Evolutionary conservation across 2,113 vertebrate genomes (phyloP), one percentile per base, ranked within the genome.

Genomic region (Carettochelys insculpta): DNA sequence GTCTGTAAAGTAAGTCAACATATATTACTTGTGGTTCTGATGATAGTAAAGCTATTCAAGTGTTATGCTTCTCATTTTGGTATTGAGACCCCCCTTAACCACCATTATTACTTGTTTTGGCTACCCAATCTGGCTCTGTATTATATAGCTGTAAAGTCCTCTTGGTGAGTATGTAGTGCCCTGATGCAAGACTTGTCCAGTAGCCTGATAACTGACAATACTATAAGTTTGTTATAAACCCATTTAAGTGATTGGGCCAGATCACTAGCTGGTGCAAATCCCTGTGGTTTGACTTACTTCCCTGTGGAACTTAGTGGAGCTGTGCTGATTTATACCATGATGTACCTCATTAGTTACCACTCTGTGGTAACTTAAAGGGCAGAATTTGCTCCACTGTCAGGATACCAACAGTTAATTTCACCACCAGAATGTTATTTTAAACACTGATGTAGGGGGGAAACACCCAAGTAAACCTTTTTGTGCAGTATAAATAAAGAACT

Each of bases 1-100:
- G 93, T 94, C 92, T 94, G 88, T 87, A 89, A 80, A 56, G 78
- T 11, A 93, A 73, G 91, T 65, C 81, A 76, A 78, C 78, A 87
- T 87, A 84, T 97, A 95, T 97, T 97, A 95, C 95, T 92, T 95
- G 88, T 43, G 79, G 14, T 92, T 94, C 92, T 96, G 94, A 92
- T 95, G 80, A 93, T 87, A 89, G 90, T 95, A 94, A 89, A 95
- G 94, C 91, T 95, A 95, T 91, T 95, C 92, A 94, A 83, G 85
- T 93, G 92, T 95, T 94, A 94, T 89, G 96, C 95, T 81, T 94
- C 88, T 95, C 95, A 95, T 95, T 97, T 95, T 97, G 96, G 89
- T 94, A 94, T 95, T 92, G 95, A 82, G 95, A 79, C 54, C 92
- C 89, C 92, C 88, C 92, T 92, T 95, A 97, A 96, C 96, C 94